Conservation (phyloP, 2,113 vertebrate genomes). For the Martes martes region DNA sequence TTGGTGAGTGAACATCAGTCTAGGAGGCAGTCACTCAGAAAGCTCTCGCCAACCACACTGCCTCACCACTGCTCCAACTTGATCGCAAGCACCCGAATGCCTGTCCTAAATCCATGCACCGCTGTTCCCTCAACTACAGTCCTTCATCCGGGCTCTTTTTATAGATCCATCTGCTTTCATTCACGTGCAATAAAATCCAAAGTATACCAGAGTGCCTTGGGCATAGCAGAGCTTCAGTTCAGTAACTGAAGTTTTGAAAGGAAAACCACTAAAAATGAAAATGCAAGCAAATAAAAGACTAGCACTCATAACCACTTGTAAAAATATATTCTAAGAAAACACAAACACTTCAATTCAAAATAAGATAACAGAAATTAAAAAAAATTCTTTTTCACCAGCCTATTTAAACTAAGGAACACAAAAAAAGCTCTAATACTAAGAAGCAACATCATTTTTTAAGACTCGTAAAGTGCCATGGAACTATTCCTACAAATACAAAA, state of each 20-base stretch:
- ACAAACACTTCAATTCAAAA: neutral
- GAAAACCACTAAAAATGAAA: neutral
- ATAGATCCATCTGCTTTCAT: neutral
- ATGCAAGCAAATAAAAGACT: neutral
- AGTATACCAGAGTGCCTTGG: neutral
- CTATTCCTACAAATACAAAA: neutral
- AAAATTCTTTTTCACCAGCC: neutral
- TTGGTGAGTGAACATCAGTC: slow-evolving; percentile 42
- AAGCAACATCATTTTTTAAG: neutral
- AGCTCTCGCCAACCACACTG: slow-evolving; percentile 35
- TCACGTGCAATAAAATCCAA: neutral
- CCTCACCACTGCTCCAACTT: neutral
- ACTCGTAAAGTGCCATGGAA: neutral
- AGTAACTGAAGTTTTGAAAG: neutral
- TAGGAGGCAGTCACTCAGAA: slow-evolving; percentile 58
- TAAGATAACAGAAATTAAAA: neutral
- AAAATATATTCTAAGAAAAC: slow-evolving; percentile 45
- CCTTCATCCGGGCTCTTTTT: neutral
- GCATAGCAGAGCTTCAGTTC: neutral
- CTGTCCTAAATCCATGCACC: slow-evolving; percentile 1
- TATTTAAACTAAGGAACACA: slow-evolving; percentile 5
- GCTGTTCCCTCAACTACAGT: neutral
- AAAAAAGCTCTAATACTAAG: neutral
- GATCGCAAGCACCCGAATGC: slow-evolving; percentile 40
- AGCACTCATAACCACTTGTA: neutral